A percentile compares a stretch with the other conserved stretches of the same genome.
Evolutionary conservation across 2,113 vertebrate genomes (phyloP).

Genomic region (Turdus rufiventris): DNA sequence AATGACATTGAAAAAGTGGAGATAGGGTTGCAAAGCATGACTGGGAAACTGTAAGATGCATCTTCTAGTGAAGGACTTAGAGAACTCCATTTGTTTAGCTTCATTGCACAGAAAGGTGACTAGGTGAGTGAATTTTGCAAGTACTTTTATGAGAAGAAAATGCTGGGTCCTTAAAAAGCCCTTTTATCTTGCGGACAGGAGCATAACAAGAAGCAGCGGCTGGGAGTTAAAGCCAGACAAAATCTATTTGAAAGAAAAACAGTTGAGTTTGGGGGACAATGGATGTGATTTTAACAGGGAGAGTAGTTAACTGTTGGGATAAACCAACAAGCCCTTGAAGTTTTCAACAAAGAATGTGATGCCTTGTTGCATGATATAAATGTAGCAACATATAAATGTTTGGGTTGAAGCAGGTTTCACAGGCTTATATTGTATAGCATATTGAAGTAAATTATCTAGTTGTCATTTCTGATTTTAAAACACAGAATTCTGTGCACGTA

Average conservation of each 20-base stretch:
- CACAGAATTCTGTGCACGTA: neutral
- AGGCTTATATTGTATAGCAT: neutral
- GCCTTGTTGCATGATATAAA: neutral
- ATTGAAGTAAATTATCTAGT: neutral
- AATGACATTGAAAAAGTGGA: neutral
- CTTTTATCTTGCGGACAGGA: neutral
- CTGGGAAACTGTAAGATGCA: neutral
- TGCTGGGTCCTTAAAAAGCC: neutral
- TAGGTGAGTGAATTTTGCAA: neutral
- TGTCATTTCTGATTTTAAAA: neutral
- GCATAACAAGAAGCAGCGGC: neutral
- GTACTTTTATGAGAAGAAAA: neutral
- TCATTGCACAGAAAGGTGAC: neutral
- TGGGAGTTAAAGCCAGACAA: neutral
- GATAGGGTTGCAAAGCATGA: neutral
- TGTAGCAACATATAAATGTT: neutral
- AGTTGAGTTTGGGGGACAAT: neutral
- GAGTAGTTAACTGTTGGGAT: neutral
- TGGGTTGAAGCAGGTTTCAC: neutral
- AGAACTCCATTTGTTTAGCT: neutral
- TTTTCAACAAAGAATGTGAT: neutral
- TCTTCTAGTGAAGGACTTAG: neutral
- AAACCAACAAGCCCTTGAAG: neutral
- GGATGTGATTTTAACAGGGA: neutral
- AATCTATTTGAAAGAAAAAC: neutral